Evolutionary conservation across 2,888 invertebrate genomes (phyloP), one percentile per base, ranked within the genome.

Genomic region (Mycogona germanica): DNA sequence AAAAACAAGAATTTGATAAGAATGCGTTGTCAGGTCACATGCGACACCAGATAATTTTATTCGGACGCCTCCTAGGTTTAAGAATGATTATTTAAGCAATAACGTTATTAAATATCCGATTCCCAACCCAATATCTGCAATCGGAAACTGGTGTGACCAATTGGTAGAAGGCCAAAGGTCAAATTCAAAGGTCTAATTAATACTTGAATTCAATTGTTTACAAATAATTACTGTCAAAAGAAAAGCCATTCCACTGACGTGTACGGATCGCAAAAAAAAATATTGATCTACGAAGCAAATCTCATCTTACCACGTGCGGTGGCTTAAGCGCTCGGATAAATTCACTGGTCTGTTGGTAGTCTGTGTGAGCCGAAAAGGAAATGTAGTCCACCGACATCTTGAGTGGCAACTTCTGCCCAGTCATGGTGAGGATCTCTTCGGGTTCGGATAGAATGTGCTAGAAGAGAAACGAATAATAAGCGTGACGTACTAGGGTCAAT

Each of bases 381-480:
- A 99, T 98, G 71, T 99, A 98, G 72, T 97, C 95, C 0, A 98
- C 96, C 0, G 93, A 92, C 86, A 95, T 93, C 71, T 91, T 92
- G 40, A 97, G 74, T 0, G 95, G 93, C 55, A 98, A 72, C 70
- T 95, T 95, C 72, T 96, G 95, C 0, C 98, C 98, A 1, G 84
- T 81, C 81, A 97, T 83, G 0, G 96, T 84, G 0, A 86, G 83
- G 53, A 98, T 92, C 74, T 98, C 97, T 67, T 96, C 96, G 0
- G 98, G 98, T 72, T 97, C 97, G 0, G 95, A 92, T 1, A 98
- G 76, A 62, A 99, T 88, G 59, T 76, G 88, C 75, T 92, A 23
- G 2, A 41, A 53, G 48, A 51, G 28, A 32, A 35, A 17, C n/a
- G n/a, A n/a, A n/a, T 12, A 35, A 35, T 35, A n/a, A 12, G 12